Percentiles rank a stretch among this genome's conserved stretches.
Conservation (phyloP, 1,140 invertebrate species). For the Drosophila melanica region DNA sequence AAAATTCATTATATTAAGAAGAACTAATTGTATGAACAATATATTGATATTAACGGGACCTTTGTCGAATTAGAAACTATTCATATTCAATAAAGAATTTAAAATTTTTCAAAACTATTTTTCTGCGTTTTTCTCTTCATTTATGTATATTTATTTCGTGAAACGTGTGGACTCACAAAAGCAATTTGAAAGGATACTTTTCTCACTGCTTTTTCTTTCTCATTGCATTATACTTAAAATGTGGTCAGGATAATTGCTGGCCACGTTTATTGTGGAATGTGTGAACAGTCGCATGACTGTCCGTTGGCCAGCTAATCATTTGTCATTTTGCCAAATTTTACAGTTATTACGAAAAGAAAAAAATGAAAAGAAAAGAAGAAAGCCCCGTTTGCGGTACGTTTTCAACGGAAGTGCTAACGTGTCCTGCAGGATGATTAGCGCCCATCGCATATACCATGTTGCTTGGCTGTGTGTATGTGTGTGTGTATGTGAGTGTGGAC, state of each 20-base stretch:
- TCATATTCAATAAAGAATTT: too few species aligned
- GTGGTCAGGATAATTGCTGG: conserved; percentile 9
- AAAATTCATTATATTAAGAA: too few species aligned
- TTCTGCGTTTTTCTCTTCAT: too few species aligned
- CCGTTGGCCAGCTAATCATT: conserved; percentile 38
- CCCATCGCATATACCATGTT: conserved; percentile 36
- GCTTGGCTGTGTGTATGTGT: conserved; percentile 13
- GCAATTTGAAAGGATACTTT: not conserved
- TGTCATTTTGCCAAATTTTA: conserved; percentile 73
- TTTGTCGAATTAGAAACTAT: too few species aligned
- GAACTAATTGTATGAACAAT: too few species aligned
- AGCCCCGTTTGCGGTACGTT: conserved; percentile 9
- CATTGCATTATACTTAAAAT: conserved; percentile 14
- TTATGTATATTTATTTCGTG: too few species aligned
- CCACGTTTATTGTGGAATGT: conserved; percentile 28
- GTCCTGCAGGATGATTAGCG: conserved; percentile 48
- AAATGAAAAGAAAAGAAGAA: conserved; percentile 13
- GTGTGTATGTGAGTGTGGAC: conserved; percentile 23
- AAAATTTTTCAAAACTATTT: too few species aligned
- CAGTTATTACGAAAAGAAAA: conserved; percentile 55
- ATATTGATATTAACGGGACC: too few species aligned
- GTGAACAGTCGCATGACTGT: conserved; percentile 48
- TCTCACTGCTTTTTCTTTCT: not conserved
- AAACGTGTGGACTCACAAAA: not conserved
- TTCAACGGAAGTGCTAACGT: conserved; percentile 65